Evolutionary conservation across 1,140 invertebrate species (phyloP), one percentile per base, ranked within the genome.

Genomic region (Drosophila pandora): DNA sequence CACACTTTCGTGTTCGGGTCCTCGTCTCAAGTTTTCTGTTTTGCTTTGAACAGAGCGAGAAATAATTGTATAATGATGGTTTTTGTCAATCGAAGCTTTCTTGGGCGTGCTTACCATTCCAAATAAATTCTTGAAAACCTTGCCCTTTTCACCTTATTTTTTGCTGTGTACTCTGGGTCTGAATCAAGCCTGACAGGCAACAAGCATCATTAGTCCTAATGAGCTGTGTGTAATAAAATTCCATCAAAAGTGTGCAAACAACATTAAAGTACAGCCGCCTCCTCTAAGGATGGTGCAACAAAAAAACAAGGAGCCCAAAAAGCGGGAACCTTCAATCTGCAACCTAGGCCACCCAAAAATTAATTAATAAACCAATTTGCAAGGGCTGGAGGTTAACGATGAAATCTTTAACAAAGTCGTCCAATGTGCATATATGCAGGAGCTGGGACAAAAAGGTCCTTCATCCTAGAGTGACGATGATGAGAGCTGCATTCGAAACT

Each of bases 151-250:
- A 28, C 25, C 7, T 28, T 28, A 28, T 28, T 23, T 23, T 8
- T 17, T 25, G 7, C 39, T 39, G 59, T 55, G 25, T 17, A 7
- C 25, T 23, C 39, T 23, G n/a, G 52, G 73, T 63, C 30, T 55
- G 43, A 65, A 64, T 67, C 39, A 67, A 55, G 47, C 37, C 70
- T 85, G 81, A 76, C 76, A 69, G 81, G 49, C 59, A 80, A 81
- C 82, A 81, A 81, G 82, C 82, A 78, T 87, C 82, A 87, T 85
- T 85, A 85, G 82, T 85, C 70, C 77, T 87, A 85, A 85, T 85
- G 82, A 85, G 81, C 78, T 67, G 65, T 85, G 78, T 77, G 81
- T 77, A 85, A 85, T 85, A 80, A 80, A 80, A 85, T 85, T 80
- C 56, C 81, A 85, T 76, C 45, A 67, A 79, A 74, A 73, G 56